Conservation (phyloP, 1,140 invertebrate species). For the Acromyrmex heyeri region DNA sequence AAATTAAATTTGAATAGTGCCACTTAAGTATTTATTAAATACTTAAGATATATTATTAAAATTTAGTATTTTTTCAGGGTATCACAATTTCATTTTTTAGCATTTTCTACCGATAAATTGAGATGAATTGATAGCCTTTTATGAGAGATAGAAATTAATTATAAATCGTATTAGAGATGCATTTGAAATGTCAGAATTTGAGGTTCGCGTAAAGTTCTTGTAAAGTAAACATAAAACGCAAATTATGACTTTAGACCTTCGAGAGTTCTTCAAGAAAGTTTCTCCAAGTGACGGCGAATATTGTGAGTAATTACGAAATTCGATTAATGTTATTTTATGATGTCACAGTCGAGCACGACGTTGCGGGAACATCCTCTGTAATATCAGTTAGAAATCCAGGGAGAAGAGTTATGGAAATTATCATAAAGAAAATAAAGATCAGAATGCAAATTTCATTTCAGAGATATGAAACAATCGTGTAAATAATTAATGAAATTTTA, state of each 20-base stretch:
- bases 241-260: constrained; percentile 11
- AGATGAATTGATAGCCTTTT: not conserved
- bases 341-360: constrained; percentile 8
- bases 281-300: constrained; percentile 17
- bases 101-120: not conserved
- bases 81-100: not conserved
- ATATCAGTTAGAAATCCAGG: not conserved
- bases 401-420: not conserved
- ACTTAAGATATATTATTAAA: too few species aligned
- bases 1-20: too few species aligned
- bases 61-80: too few species aligned
- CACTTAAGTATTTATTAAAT: too few species aligned
- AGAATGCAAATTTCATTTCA: not conserved
- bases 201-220: constrained; percentile 11
- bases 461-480: not conserved
- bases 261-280: constrained; percentile 30
- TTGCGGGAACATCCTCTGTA: not conserved
- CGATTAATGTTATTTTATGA: constrained; percentile 27
- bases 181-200: constrained; percentile 4
- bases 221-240: constrained; percentile 31
- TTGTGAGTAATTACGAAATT: constrained; percentile 40
- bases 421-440: not conserved
- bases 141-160: constrained; percentile 28
- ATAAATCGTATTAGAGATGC: not conserved
- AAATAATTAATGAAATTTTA: constrained; percentile 1